These are phyloP conservation scores for Chamaea fasciata DNA, from an alignment of 2,113 vertebrate species.

Conservation along the genomic window DNA sequence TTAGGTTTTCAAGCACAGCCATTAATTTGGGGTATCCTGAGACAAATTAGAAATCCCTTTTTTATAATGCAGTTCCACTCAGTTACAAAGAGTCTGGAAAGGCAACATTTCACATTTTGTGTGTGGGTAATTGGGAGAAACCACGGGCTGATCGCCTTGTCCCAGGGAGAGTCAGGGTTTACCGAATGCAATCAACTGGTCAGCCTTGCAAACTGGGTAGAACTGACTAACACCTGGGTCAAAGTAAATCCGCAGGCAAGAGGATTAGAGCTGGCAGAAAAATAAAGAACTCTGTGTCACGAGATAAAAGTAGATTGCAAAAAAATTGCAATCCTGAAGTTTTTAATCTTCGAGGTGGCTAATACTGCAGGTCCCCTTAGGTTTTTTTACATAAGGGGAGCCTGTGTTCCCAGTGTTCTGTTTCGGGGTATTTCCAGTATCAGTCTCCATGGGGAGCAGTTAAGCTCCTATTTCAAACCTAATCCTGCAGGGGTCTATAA, in stretches of 20 bases:
- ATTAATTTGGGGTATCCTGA: background rate
- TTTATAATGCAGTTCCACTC: background rate
- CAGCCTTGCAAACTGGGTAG: background rate
- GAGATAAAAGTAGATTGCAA: background rate
- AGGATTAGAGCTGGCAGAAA: conserved; percentile 6
- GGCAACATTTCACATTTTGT: background rate
- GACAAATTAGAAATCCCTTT: background rate
- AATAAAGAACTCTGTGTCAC: background rate
- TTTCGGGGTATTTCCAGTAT: background rate
- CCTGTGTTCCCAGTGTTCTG: background rate
- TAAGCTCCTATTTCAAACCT: conserved; percentile 14
- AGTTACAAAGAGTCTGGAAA: background rate
- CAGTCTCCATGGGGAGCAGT: background rate
- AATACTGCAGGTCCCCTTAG: background rate
- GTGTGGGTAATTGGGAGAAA: background rate
- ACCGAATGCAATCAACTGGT: background rate
- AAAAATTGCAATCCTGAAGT: background rate
- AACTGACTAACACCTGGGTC: background rate
- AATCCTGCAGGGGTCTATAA: background rate
- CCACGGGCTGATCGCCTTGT: background rate
- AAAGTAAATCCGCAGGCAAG: background rate
- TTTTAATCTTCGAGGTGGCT: background rate
- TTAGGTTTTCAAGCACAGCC: background rate
- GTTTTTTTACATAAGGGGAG: background rate
- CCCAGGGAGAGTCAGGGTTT: background rate